Evolutionary conservation across 2,888 invertebrate genomes (phyloP), one percentile per base, ranked within the genome.

Genomic region (Aleiodes alternator): DNA sequence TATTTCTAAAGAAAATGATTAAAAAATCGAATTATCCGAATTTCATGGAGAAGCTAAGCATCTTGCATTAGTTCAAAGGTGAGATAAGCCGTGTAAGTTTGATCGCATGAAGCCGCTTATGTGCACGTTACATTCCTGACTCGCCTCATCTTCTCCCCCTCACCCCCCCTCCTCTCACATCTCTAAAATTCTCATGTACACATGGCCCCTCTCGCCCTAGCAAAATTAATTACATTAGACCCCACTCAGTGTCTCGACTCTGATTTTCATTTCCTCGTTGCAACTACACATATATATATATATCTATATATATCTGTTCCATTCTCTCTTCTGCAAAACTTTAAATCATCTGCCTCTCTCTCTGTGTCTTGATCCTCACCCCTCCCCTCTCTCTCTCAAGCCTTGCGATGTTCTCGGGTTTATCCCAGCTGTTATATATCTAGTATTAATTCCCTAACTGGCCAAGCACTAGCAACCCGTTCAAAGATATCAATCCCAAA

Each of bases 211-310:
- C 55, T 11, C 57, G 14, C 23, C n/a, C 16, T 5, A 0, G 12
- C n/a, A 68, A 75, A 75, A 75, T 75, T 75, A 75, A 72, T 75
- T 75, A 75, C 75, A 75, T 71, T 68, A 64, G 43, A 71, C 71
- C 43, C 61, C 11, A 61, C 75, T 75, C 71, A 64, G 29, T 38
- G 66, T 64, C 66, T 57, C 70, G 50, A 61, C 71, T 79, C 75
- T 77, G 74, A 80, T 80, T 78, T 73, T 78, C 72, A 72, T 76
- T 80, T 80, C 78, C 79, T 80, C 78, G 76, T 80, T 75, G 71
- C 78, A 78, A 75, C 55, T 55, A 23, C 23, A 23, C 2, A 23
- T 23, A 23, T 23, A 23, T 23, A 23, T 23, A 23, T 23, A 23
- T 23, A 23, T 23, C 1, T 23, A 23, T 23, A 23, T 23, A 16